Base-by-base conservation (phyloP, 1,140 invertebrate species). In the Heliconius hermathena region DNA sequence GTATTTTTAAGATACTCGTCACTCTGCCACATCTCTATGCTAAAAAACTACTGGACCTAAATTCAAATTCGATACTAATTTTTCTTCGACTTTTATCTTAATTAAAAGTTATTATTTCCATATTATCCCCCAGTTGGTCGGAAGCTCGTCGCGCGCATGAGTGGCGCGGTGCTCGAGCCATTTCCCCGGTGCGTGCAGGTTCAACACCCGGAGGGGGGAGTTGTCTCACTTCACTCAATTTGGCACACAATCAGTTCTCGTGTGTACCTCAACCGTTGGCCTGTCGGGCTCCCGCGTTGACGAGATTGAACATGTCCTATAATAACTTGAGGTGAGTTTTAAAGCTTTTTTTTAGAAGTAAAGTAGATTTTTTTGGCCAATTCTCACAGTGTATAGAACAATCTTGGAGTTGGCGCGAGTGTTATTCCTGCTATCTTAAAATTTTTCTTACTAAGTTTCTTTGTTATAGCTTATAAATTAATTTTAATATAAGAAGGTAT, bases 161-260 rank as follows among this genome's bases (percentile, higher is more conserved):
- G 26, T 92, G 92, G 91, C 97, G 97, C 96, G 96, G 33, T 8
- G 96, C 96, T 1, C 79, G 85, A 1, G 74, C 84, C 96, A 74
- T 95, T 94, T 57, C 96, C 80, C 74, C 81, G 96, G 96, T 91
- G 97, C 96, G 76, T 97, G 97, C 87, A 95, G 97, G 96, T 54
- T 77, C 95, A 95, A 11, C 96, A 96, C 4, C 92, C 87, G 18
- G 90, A 90, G 81, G 77, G 97, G 18, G 96, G 97, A 87, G 96
- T 95, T 13, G 96, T 96, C 93, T 98, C 71, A 95, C 96, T 1
- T 96, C 97, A 1, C 94, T 99, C 2, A 99, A 99, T 93, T 95
- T 99, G 36, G 97, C 98, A 0, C 98, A 99, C 92, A 99, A 99
- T 95, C 96, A 97, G 77, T 99, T 99, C 89, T 97, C 96, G 26